Base-by-base conservation (phyloP, 1,140 invertebrate genomes). In the Lutraria rhynchaena region DNA sequence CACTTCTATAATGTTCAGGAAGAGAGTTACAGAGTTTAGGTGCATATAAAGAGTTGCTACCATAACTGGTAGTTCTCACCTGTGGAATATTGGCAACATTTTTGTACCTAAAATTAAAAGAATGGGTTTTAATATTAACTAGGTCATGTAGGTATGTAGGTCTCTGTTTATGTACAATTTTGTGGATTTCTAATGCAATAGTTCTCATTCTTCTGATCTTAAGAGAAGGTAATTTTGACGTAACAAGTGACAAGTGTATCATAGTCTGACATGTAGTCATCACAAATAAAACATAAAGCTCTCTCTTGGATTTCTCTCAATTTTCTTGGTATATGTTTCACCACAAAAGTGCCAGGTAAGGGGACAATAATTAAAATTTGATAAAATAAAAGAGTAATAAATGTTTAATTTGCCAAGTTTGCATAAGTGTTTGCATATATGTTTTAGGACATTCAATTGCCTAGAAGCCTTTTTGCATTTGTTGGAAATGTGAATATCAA, bases 361-460 rank as follows among this genome's bases (percentile, higher is more conserved):
- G 35, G 63, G 63, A n/a, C 55, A 81, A 49, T 71, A 81, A 71
- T 35, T 81, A 33, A 81, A 33, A 29, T 71, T 81, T 70, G 55
- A 81, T 19, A 71, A 15, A n/a, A 81, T 81, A 65, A 76, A 74
- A 5, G 53, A 74, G 33, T 74, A 22, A 60, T 74, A 74, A 19
- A 58, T n/a, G n/a, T n/a, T n/a, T n/a, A n/a, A n/a, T n/a, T n/a
- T n/a, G n/a, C n/a, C n/a, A n/a, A n/a, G n/a, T n/a, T n/a, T n/a
- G n/a, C n/a, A n/a, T n/a, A n/a, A n/a, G n/a, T n/a, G n/a, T n/a
- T n/a, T n/a, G n/a, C n/a, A n/a, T n/a, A n/a, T n/a, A n/a, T n/a
- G n/a, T n/a, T n/a, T n/a, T n/a, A n/a, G n/a, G n/a, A n/a, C n/a
- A n/a, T n/a, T n/a, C n/a, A n/a, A n/a, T n/a, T n/a, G n/a, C n/a